Base-by-base conservation (phyloP, 2,113 vertebrate genomes). In the Toxostoma redivivum region DNA sequence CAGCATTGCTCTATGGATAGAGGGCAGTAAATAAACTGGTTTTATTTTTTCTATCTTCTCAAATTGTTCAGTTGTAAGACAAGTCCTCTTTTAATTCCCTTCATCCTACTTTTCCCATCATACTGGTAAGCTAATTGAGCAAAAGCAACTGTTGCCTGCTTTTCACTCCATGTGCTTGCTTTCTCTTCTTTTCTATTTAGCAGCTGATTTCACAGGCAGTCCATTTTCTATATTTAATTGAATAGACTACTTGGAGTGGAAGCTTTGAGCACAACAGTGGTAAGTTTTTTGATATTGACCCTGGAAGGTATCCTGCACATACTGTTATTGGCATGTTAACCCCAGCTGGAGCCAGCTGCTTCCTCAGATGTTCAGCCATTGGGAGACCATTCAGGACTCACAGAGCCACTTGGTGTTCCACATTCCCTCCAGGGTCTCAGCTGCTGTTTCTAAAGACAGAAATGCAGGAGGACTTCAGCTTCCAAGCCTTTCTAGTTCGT, bases 361-460 rank as follows among this genome's bases (percentile, higher is more conserved):
- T 81, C 64, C 51, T 50, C 51, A 88, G 54, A 80, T 21, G 4
- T 81, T 86, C 50, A 90, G 51, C 64, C 79, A n/a, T 3, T 86
- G 86, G 50, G 67, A 93, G 80, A 70, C 66, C 54, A 31, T 92
- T 92, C 74, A 73, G 58, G 56, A 80, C 38, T 61, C 5, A 4
- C 0, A 0, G 45, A 65, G 42, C 80, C 58, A 28, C 81, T 82
- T 37, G 61, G 53, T 88, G 42, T 65, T 94, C 62, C 54, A 56
- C 86, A 86, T 90, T 93, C 88, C 79, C 82, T 70, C 54, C 30
- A 33, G 81, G 66, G 79, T 80, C 82, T 95, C 95, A 90, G 94
- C 90, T 96, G 94, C 90, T 86, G 74, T 90, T 90, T 88, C 71
- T 86, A 72, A 96, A 90, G 71, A 77, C 72, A 58, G 62, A 95